Percentiles rank a stretch among this genome's conserved stretches.
These are phyloP conservation scores for Halocynthia aurantium DNA, from an alignment of 23 tunicate species.

Conservation along the genomic window DNA sequence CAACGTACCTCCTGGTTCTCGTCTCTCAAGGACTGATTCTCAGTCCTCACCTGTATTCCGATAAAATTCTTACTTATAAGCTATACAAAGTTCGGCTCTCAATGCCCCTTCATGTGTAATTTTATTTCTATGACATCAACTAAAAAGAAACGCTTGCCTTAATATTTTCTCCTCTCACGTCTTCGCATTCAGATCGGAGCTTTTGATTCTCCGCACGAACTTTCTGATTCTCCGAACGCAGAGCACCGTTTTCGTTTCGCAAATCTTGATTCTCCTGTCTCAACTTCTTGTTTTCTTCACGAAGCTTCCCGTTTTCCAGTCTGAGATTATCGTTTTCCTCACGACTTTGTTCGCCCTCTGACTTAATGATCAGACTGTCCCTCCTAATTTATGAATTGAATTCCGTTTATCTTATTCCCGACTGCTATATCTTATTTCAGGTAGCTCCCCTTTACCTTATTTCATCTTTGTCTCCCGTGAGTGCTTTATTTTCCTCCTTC, in stretches of 20 bases:
- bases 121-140: not conserved
- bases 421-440: no score
- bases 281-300: constrained; percentile 86
- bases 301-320: constrained; percentile 64
- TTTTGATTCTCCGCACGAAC: constrained; percentile 59
- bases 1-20: constrained; percentile 82
- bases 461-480: constrained; percentile 36
- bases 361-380: constrained; percentile 30
- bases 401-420: not conserved
- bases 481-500: constrained; percentile 36
- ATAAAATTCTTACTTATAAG: not conserved
- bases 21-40: constrained; percentile 78
- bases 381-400: constrained; percentile 12
- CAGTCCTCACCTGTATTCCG: constrained; percentile 51
- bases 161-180: constrained; percentile 59
- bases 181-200: constrained; percentile 66
- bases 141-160: constrained; percentile 32
- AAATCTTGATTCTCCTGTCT: constrained; percentile 75
- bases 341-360: constrained; percentile 29
- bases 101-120: not conserved
- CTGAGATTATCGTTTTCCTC: constrained; percentile 73
- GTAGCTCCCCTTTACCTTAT: constrained; percentile 29
- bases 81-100: no score
- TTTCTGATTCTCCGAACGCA: constrained; percentile 83
- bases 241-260: constrained; percentile 76